Conservation (phyloP, 2,888 invertebrate species). For the Noctua fimbriata region DNA sequence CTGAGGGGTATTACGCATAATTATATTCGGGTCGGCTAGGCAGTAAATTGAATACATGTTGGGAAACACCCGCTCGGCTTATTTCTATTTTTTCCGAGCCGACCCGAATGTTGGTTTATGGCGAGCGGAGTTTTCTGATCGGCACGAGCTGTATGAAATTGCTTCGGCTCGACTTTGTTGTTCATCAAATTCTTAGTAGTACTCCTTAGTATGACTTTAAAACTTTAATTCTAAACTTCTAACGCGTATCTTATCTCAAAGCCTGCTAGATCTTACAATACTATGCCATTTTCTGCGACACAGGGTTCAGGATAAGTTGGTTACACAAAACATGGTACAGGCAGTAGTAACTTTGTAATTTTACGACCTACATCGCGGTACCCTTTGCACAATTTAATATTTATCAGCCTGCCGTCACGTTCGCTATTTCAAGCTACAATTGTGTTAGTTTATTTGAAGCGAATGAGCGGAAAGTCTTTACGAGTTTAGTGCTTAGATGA, state of each 20-base stretch:
- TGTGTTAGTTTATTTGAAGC: not conserved
- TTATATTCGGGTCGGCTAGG: not conserved
- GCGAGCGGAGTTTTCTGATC: not conserved
- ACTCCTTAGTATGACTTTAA: not conserved
- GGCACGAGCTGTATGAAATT: not conserved
- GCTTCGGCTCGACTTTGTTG: not conserved
- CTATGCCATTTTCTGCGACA: not conserved
- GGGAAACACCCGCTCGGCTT: not conserved
- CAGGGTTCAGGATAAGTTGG: not conserved
- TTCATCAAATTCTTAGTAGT: not conserved
- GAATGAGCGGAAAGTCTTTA: not conserved
- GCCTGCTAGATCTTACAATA: not conserved
- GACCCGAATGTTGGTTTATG: not conserved
- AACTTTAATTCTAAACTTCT: too few species aligned
- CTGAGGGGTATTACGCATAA: not conserved
- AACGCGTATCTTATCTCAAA: not conserved
- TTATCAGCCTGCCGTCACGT: constrained; percentile 2
- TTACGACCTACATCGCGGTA: constrained; percentile 8
- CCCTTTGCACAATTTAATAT: constrained; percentile 35
- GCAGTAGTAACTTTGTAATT: not conserved
- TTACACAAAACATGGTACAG: not conserved
- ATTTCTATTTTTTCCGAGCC: not conserved
- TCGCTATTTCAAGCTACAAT: not conserved
- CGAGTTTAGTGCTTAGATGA: not conserved
- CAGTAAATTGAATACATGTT: not conserved